These are phyloP conservation scores for Nomada ferruginata DNA, from an alignment of 2,888 invertebrate genomes.

Conservation along the genomic window DNA sequence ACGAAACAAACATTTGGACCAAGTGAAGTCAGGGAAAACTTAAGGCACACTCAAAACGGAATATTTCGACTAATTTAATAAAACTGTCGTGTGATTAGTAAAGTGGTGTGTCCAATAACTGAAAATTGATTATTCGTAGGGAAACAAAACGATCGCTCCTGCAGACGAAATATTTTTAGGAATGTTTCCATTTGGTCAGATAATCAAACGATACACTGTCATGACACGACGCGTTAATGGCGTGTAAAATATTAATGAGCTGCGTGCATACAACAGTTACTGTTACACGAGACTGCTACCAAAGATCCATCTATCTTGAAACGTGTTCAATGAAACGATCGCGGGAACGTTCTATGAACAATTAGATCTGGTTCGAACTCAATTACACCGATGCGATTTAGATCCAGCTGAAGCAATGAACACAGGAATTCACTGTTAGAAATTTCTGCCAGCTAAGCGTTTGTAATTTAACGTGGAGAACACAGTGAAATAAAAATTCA, in stretches of 20 bases:
- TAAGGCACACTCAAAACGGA: neutral
- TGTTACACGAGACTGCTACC: neutral
- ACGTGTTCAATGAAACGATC: neutral
- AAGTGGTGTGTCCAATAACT: neutral
- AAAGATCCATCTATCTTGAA: neutral
- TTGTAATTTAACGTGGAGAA: neutral
- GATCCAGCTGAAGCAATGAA: neutral
- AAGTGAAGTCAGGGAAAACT: too few species aligned
- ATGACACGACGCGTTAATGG: neutral
- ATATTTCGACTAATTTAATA: neutral
- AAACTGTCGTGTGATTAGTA: neutral
- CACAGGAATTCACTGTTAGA: neutral
- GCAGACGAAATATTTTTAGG: neutral
- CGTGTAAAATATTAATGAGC: neutral
- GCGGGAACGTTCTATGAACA: neutral
- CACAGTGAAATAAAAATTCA: too few species aligned
- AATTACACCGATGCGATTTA: slow-evolving; percentile 18
- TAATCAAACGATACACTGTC: neutral
- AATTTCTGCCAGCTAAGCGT: neutral
- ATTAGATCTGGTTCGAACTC: slow-evolving; percentile 18
- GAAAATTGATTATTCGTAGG: neutral
- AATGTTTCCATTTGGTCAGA: neutral
- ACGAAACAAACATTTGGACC: too few species aligned
- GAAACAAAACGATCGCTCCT: neutral
- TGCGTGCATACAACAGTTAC: neutral